Percentiles rank a stretch among this genome's conserved stretches.
Conservation (phyloP, 2,797 vertebrate species). For the Enteromius fasciolatus region DNA sequence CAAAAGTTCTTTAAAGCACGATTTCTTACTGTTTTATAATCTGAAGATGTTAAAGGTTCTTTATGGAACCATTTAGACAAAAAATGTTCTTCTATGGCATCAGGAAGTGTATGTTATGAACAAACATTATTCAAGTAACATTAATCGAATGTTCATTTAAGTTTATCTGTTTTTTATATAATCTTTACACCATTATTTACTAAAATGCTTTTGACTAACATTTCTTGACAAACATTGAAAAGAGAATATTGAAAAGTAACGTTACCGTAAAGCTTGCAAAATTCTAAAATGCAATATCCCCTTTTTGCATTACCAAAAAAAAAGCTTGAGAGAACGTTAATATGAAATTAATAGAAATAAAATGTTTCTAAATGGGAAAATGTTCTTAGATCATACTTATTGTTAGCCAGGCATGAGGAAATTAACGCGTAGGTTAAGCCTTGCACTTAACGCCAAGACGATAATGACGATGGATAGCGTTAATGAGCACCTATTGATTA, state of each 20-base stretch:
- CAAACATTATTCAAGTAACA: neutral
- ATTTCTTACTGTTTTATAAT: too few species aligned
- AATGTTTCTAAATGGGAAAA: neutral
- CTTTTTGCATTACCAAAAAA: too few species aligned
- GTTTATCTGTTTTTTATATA: too few species aligned
- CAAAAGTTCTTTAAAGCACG: too few species aligned
- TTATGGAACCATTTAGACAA: too few species aligned
- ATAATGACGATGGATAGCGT: slow-evolving; percentile 32
- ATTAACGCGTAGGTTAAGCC: neutral
- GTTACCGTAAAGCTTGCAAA: neutral
- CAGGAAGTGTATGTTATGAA: neutral
- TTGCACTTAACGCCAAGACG: slow-evolving; percentile 6
- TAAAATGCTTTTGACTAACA: too few species aligned
- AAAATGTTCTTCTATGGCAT: too few species aligned
- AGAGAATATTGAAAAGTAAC: neutral
- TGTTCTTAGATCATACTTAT: neutral
- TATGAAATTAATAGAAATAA: too few species aligned
- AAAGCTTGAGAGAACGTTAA: neutral
- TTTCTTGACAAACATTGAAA: too few species aligned
- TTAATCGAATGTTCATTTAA: too few species aligned
- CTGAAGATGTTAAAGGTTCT: too few species aligned
- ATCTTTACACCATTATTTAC: too few species aligned
- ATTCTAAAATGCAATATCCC: neutral
- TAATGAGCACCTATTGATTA: slow-evolving; percentile 36
- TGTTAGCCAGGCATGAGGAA: neutral